phyloP scores from a whole-genome alignment of 2,113 vertebrate genomes.

The Grantiella picta region DNA sequence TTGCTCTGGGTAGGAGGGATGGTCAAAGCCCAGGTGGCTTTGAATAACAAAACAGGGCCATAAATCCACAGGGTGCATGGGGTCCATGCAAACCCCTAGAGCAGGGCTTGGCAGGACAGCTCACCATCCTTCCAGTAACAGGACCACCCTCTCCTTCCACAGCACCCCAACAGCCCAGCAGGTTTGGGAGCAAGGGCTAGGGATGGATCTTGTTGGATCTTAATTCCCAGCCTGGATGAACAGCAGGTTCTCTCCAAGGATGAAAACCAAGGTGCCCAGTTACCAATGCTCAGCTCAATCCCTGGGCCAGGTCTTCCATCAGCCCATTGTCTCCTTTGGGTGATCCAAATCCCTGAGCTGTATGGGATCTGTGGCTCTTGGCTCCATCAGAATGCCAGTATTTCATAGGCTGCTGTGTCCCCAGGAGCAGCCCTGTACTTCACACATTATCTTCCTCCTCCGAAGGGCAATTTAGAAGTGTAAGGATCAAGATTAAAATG shows the following conservation, averaged over 20 bases:
- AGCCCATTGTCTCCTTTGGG: fast-evolving
- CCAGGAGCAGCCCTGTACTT: neutral
- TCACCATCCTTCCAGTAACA: fast-evolving
- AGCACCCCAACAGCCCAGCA: fast-evolving
- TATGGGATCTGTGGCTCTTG: fast-evolving
- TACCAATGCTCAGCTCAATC: neutral
- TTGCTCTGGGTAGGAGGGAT: neutral
- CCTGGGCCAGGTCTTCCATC: neutral
- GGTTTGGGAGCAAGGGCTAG: fast-evolving
- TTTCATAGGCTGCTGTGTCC: neutral
- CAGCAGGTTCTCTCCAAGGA: neutral
- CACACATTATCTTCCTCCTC: neutral
- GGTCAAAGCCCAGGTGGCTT: neutral
- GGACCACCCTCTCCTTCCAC: neutral
- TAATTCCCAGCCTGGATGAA: neutral
- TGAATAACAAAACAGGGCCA: neutral
- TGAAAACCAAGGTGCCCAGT: neutral
- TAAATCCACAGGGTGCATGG: neutral
- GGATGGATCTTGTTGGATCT: neutral
- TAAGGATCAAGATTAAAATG: neutral
- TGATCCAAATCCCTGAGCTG: neutral
- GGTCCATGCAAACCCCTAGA: too few species aligned
- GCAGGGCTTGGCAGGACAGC: neutral
- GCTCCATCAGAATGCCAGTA: fast-evolving
- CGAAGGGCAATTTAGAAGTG: neutral